A percentile compares a stretch with the other conserved stretches of the same genome.
Evolutionary conservation across 2,113 vertebrate genomes (phyloP).

Genomic region (Daphoenositta chrysoptera): DNA sequence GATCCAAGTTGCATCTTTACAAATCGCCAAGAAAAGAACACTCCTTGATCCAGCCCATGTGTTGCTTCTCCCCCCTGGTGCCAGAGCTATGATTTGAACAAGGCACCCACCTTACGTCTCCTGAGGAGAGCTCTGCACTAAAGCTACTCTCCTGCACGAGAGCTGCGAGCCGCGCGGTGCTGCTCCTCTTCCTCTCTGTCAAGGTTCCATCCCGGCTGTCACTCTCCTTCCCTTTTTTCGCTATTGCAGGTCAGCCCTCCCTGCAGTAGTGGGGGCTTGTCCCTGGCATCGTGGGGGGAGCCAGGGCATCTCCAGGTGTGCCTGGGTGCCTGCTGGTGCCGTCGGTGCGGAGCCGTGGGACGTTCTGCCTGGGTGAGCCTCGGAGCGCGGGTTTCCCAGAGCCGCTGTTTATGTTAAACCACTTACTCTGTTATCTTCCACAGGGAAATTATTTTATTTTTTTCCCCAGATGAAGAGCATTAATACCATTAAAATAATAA

Average conservation of each 20-base stretch:
- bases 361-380: background rate
- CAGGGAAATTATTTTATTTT: background rate
- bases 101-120: background rate
- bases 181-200: background rate
- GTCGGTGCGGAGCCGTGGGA: rapidly evolving
- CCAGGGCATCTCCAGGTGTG: background rate
- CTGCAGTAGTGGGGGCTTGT: background rate
- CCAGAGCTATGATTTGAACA: background rate
- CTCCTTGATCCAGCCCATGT: constrained; percentile 13
- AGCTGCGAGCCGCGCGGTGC: background rate
- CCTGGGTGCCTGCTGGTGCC: rapidly evolving
- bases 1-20: background rate
- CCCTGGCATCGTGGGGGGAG: background rate
- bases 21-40: constrained; percentile 32
- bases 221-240: rapidly evolving
- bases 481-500: constrained; percentile 44
- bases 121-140: background rate
- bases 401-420: background rate
- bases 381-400: background rate
- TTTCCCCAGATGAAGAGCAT: background rate
- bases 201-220: background rate
- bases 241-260: background rate
- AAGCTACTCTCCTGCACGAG: rapidly evolving
- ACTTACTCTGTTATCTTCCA: background rate
- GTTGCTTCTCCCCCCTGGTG: background rate